Conservation (phyloP, 2,797 vertebrate species). For the Clarias fuscus region DNA sequence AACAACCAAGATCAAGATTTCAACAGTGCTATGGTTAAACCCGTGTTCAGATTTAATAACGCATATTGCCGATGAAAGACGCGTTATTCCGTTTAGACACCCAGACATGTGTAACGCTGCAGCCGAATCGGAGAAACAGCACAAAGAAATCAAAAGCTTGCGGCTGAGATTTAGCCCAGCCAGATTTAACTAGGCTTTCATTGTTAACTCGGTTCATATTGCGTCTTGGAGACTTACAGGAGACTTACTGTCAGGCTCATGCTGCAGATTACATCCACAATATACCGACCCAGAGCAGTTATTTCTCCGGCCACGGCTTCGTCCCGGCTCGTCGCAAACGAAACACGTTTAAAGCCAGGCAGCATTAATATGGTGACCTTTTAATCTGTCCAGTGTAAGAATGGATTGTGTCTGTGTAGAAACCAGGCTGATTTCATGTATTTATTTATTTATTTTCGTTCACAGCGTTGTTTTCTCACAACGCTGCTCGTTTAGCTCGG, state of each 20-base stretch:
- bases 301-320: background rate
- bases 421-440: background rate
- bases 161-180: background rate
- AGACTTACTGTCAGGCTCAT: background rate
- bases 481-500: background rate
- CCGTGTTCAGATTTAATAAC: background rate
- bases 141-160: background rate
- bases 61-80: no score
- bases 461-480: background rate
- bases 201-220: background rate
- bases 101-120: background rate
- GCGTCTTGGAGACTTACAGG: background rate
- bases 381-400: background rate
- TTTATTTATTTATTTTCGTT: no score
- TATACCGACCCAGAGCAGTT: background rate
- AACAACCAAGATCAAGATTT: background rate
- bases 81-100: background rate
- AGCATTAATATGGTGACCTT: background rate
- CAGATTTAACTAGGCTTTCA: slow-evolving; percentile 1
- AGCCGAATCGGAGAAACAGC: background rate
- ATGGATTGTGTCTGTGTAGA: background rate
- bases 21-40: background rate
- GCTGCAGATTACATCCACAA: background rate
- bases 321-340: background rate
- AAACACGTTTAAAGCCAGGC: background rate